These are phyloP conservation scores for Hippopotamus amphibius DNA, from an alignment of 2,113 vertebrate genomes.

Conservation along the genomic window DNA sequence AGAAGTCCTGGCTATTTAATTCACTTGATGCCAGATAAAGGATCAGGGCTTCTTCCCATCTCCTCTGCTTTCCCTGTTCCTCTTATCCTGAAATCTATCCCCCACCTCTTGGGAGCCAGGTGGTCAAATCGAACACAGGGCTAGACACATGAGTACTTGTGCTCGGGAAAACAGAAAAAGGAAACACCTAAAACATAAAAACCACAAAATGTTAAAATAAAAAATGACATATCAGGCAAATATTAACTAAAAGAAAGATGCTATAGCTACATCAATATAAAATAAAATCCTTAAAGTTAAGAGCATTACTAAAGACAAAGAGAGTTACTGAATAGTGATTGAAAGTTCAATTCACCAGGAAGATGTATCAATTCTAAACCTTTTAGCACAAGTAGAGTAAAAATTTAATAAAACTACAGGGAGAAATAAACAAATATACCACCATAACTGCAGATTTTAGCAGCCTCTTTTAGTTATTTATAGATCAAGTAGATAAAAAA, in stretches of 20 bases:
- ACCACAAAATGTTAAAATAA: neutral
- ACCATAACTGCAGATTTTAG: neutral
- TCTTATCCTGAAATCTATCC: neutral
- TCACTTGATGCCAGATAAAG: neutral
- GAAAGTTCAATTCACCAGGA: neutral
- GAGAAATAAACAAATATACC: neutral
- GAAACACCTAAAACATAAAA: neutral
- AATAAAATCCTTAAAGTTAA: conserved; percentile 29
- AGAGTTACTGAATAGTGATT: neutral
- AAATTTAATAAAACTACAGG: neutral
- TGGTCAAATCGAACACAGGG: neutral
- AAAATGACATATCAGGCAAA: neutral
- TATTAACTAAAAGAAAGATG: neutral
- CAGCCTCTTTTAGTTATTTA: conserved; percentile 1
- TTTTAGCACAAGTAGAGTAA: neutral
- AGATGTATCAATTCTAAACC: neutral
- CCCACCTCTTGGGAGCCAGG: neutral
- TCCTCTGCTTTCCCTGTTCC: neutral
- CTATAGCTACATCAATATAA: neutral
- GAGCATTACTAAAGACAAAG: conserved; percentile 2
- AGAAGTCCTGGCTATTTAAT: neutral
- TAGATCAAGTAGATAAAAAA: neutral
- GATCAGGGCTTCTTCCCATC: neutral
- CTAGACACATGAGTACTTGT: neutral
- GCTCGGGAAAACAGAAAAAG: neutral